Percentiles rank a stretch among this genome's conserved stretches.
Conservation (phyloP, 2,888 invertebrate genomes). For the Acleris literana region DNA sequence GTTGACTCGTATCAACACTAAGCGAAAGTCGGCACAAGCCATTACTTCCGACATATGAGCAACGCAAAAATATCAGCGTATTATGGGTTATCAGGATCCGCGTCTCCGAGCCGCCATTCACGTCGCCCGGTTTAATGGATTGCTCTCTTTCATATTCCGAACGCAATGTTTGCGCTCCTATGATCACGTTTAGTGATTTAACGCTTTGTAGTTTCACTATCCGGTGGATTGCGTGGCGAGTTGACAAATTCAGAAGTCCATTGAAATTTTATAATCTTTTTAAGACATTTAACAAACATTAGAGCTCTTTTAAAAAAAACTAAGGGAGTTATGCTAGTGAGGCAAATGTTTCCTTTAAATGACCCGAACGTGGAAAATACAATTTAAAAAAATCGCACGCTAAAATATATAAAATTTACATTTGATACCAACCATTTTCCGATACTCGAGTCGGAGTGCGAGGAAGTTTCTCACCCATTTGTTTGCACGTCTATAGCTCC, state of each 20-base stretch:
- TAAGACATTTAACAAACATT: background rate
- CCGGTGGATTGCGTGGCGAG: conserved; percentile 24
- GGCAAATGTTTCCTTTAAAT: too few relatives aligned
- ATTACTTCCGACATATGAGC: conserved; percentile 84
- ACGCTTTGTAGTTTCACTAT: conserved; percentile 58
- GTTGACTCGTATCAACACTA: conserved; percentile 54
- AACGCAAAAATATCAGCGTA: conserved; percentile 83
- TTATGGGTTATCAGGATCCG: conserved; percentile 81
- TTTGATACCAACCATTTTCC: conserved; percentile 70
- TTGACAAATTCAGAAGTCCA: conserved; percentile 2
- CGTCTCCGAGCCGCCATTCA: conserved; percentile 75
- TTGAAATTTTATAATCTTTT: background rate
- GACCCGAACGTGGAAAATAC: too few relatives aligned
- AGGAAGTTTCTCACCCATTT: conserved; percentile 71
- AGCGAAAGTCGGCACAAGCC: conserved; percentile 62
- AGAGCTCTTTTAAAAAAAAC: background rate
- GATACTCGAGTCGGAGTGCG: conserved; percentile 69
- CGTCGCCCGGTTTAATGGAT: conserved; percentile 78
- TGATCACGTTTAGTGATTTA: conserved; percentile 74
- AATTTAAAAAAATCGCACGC: conserved; percentile 21
- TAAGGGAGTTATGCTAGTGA: too few relatives aligned
- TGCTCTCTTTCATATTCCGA: conserved; percentile 80
- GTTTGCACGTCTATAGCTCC: conserved; percentile 79
- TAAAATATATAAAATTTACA: conserved; percentile 67
- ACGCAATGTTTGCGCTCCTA: conserved; percentile 73